Percentiles rank a stretch among this genome's conserved stretches.
Conservation (phyloP, 1,140 invertebrate genomes). For the Bilobella aurantiaca region DNA sequence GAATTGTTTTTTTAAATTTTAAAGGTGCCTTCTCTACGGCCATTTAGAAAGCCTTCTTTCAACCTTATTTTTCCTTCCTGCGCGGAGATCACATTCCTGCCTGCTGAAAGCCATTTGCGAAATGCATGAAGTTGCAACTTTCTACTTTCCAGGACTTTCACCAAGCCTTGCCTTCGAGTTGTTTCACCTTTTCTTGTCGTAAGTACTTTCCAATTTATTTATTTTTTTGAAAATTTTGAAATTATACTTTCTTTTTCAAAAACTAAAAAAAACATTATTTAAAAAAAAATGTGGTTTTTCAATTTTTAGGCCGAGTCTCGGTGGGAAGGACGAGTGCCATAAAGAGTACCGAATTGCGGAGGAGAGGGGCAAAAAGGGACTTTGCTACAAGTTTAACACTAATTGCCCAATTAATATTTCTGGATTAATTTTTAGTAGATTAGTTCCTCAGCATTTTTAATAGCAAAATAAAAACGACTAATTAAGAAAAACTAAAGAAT, state of each 20-base stretch:
- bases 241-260: neutral
- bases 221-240: neutral
- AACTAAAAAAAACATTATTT: too few species aligned
- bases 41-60: conserved; percentile 21
- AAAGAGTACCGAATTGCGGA: neutral
- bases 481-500: too few species aligned
- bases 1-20: too few species aligned
- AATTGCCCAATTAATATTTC: conserved; percentile 3
- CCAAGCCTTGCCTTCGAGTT: neutral
- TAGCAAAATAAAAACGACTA: neutral
- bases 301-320: neutral
- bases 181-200: neutral
- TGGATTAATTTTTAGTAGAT: neutral
- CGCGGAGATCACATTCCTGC: conserved; percentile 15
- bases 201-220: neutral
- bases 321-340: neutral
- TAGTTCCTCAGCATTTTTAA: neutral
- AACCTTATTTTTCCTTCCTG: conserved; percentile 8
- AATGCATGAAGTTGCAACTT: conserved; percentile 9
- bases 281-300: too few species aligned
- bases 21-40: conserved; percentile 5
- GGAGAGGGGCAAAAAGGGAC: neutral
- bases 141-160: neutral
- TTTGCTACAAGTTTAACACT: neutral
- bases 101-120: conserved; percentile 29